Evolutionary conservation across 1,140 invertebrate species (phyloP).

Genomic region (Lepidurus apus): DNA sequence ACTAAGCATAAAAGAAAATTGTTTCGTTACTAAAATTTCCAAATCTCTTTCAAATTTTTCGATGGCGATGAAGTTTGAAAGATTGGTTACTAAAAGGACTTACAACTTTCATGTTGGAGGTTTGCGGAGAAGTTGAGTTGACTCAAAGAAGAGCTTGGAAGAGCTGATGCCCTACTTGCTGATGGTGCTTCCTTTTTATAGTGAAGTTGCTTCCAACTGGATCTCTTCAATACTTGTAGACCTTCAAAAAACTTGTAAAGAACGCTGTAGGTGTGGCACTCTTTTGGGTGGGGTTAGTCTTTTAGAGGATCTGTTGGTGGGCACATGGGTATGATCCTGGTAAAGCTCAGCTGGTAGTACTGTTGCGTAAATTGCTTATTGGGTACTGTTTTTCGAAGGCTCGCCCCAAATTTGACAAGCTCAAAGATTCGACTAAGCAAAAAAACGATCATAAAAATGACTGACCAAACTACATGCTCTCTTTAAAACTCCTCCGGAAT

Average conservation of each 20-base stretch:
- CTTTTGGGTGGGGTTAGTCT: neutral
- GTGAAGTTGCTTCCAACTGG: neutral
- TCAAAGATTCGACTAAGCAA: too few relatives aligned
- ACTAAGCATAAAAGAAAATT: slow-evolving; percentile 23
- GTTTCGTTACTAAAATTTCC: too few relatives aligned
- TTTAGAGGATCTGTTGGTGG: too few relatives aligned
- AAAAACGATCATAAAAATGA: too few relatives aligned
- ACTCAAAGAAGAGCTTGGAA: neutral
- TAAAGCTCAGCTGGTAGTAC: too few relatives aligned
- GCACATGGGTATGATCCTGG: too few relatives aligned
- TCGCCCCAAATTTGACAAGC: too few relatives aligned
- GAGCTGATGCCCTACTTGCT: slow-evolving; percentile 2
- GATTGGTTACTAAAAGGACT: neutral
- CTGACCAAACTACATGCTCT: too few relatives aligned
- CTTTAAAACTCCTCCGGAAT: too few relatives aligned
- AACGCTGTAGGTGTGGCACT: neutral
- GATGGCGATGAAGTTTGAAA: neutral
- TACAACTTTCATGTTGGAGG: slow-evolving; percentile 31
- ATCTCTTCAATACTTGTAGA: slow-evolving; percentile 5
- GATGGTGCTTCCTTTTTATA: neutral
- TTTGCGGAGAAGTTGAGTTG: slow-evolving; percentile 23
- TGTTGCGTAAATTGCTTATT: too few relatives aligned
- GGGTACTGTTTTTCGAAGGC: too few relatives aligned
- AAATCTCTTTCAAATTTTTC: too few relatives aligned
- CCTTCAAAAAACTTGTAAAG: slow-evolving; percentile 2